Conservation (phyloP, 2,797 vertebrate species). For the Parotocinclus haroldoi region DNA sequence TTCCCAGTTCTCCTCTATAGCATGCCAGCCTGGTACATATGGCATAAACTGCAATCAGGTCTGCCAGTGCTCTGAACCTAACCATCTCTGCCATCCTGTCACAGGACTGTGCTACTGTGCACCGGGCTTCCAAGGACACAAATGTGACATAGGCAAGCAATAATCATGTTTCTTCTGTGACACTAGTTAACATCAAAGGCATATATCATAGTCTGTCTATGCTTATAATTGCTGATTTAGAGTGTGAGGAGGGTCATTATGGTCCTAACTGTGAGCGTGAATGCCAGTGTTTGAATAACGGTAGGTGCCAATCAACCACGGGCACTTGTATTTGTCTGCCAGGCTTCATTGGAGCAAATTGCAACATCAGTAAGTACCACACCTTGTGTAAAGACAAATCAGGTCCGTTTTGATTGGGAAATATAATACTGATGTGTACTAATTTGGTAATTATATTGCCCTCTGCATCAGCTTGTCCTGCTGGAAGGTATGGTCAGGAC, state of each 20-base stretch:
- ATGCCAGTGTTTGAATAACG: constrained; percentile 68
- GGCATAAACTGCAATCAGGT: constrained; percentile 67
- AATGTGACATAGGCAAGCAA: constrained; percentile 69
- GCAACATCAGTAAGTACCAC: constrained; percentile 65
- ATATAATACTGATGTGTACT: no score
- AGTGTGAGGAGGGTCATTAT: constrained; percentile 62
- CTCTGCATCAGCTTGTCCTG: constrained; percentile 65
- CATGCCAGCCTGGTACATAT: constrained; percentile 72
- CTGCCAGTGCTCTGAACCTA: constrained; percentile 68
- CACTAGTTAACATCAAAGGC: neutral
- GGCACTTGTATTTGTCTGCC: constrained; percentile 69
- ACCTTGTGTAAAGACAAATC: no score
- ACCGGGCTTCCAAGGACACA: constrained; percentile 64
- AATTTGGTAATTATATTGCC: neutral
- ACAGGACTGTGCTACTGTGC: constrained; percentile 70
- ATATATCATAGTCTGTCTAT: neutral
- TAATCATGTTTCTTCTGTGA: neutral
- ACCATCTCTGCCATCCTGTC: constrained; percentile 73
- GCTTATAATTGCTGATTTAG: constrained; percentile 47
- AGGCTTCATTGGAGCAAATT: constrained; percentile 73
- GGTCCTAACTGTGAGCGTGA: constrained; percentile 60
- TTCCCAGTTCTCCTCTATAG: constrained; percentile 53
- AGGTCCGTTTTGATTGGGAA: neutral
- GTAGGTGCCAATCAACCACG: constrained; percentile 53
- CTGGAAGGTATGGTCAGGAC: constrained; percentile 62